Conservation (phyloP, 1,140 invertebrate genomes). For the Scaptomyza montana region DNA sequence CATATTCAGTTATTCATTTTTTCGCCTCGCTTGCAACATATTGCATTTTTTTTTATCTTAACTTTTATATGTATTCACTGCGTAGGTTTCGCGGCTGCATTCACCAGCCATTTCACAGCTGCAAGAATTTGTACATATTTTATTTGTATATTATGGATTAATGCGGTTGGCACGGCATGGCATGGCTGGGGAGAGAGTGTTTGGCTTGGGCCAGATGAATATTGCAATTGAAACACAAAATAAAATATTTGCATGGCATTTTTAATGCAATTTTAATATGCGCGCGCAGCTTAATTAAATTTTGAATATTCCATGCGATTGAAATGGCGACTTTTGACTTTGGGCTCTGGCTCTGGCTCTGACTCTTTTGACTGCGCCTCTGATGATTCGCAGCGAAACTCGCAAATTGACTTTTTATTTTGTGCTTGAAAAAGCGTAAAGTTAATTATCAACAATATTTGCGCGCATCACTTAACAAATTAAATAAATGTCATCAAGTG, state of each 20-base stretch:
- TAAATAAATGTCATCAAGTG: slow-evolving; percentile 51
- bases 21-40: slow-evolving; percentile 22
- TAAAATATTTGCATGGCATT: slow-evolving; percentile 51
- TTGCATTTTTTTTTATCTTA: slow-evolving; percentile 55
- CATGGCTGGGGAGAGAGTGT: background rate
- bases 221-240: slow-evolving; percentile 18
- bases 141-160: slow-evolving; percentile 53
- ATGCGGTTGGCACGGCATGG: slow-evolving; percentile 24
- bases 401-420: slow-evolving; percentile 41
- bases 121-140: slow-evolving; percentile 8
- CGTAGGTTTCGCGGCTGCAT: slow-evolving; percentile 38
- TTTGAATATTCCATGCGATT: slow-evolving; percentile 59
- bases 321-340: slow-evolving; percentile 3
- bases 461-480: slow-evolving; percentile 56
- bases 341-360: background rate
- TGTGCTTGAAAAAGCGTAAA: slow-evolving; percentile 39
- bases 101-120: slow-evolving; percentile 17
- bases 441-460: slow-evolving; percentile 68
- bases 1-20: slow-evolving; percentile 64
- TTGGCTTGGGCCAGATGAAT: too few relatives aligned
- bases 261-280: slow-evolving; percentile 82
- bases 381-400: too few relatives aligned
- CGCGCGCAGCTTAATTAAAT: slow-evolving; percentile 80
- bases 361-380: too few relatives aligned
- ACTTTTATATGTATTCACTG: slow-evolving; percentile 7